phyloP scores from a whole-genome alignment of 2,888 invertebrate species.

The Diplazon laetatorius region DNA sequence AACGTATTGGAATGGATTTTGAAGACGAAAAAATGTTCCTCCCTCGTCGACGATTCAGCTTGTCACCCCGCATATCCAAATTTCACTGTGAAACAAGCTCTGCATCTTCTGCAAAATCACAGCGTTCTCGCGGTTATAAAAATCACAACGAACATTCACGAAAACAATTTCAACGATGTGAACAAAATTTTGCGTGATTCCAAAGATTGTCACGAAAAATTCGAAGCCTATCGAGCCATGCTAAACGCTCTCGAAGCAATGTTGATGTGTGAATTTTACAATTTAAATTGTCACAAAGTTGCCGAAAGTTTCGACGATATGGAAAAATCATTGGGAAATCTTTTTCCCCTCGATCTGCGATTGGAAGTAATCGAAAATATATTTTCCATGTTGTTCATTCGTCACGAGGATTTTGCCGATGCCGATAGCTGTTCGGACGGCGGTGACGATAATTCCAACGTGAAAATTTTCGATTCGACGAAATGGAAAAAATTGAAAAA shows the following conservation, averaged over 20 bases:
- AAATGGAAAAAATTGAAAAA: slow-evolving; percentile 75
- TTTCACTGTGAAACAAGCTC: slow-evolving; percentile 70
- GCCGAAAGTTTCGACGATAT: slow-evolving; percentile 68
- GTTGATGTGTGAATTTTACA: slow-evolving; percentile 69
- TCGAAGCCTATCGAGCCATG: slow-evolving; percentile 74
- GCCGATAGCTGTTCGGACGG: slow-evolving; percentile 80
- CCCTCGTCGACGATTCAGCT: not conserved
- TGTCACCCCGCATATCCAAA: slow-evolving; percentile 58
- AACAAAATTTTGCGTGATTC: slow-evolving; percentile 68
- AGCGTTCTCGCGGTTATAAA: slow-evolving; percentile 74
- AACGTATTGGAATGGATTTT: slow-evolving; percentile 73
- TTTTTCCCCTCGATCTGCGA: slow-evolving; percentile 71
- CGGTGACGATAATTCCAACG: slow-evolving; percentile 83
- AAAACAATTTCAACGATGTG: slow-evolving; percentile 70
- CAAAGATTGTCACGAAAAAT: slow-evolving; percentile 65
- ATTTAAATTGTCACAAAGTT: slow-evolving; percentile 60
- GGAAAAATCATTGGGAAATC: slow-evolving; percentile 67
- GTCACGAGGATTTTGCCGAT: slow-evolving; percentile 85
- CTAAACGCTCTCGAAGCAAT: slow-evolving; percentile 74
- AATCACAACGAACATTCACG: slow-evolving; percentile 74
- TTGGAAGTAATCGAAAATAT: slow-evolving; percentile 88
- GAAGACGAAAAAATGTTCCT: slow-evolving; percentile 48
- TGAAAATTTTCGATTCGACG: slow-evolving; percentile 79
- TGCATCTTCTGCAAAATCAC: slow-evolving; percentile 70
- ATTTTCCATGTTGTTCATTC: slow-evolving; percentile 88